These are phyloP conservation scores for Microvelia longipes DNA, from an alignment of 1,140 invertebrate species.

Conservation along the genomic window DNA sequence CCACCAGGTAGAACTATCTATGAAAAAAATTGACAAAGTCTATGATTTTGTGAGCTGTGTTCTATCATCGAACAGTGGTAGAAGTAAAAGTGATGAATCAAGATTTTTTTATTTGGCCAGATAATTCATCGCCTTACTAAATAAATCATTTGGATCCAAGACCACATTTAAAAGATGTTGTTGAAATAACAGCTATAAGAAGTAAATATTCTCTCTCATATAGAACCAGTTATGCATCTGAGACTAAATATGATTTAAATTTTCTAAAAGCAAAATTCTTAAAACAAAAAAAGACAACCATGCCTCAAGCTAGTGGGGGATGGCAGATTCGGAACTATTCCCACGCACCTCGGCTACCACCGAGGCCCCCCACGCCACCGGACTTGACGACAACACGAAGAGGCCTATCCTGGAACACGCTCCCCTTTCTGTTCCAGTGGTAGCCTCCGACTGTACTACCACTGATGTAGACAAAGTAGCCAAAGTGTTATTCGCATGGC, in stretches of 20 bases:
- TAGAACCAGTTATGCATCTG: not conserved
- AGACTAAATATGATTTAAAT: not conserved
- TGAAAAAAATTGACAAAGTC: slow-evolving; percentile 7
- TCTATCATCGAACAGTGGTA: slow-evolving; percentile 1
- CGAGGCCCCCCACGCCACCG: too few relatives aligned
- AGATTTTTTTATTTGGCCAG: not conserved
- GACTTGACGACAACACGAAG: too few relatives aligned
- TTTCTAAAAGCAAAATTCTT: not conserved
- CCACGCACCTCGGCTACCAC: too few relatives aligned
- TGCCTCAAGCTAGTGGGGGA: too few relatives aligned
- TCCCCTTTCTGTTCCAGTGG: too few relatives aligned
- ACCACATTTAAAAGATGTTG: not conserved
- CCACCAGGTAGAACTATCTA: slow-evolving; percentile 20
- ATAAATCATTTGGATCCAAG: not conserved
- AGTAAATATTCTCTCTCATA: not conserved
- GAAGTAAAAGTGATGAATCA: not conserved
- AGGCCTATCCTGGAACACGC: too few relatives aligned
- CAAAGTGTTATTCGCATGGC: too few relatives aligned
- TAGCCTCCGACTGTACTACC: too few relatives aligned
- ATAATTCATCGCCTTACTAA: not conserved
- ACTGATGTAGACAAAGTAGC: too few relatives aligned
- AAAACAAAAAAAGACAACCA: not conserved
- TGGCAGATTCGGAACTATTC: too few relatives aligned
- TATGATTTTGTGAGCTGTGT: slow-evolving; percentile 9
- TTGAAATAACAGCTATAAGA: not conserved